Evolutionary conservation across 2,888 invertebrate genomes (phyloP), one percentile per base, ranked within the genome.

Genomic region (Drosophila lacicola): DNA sequence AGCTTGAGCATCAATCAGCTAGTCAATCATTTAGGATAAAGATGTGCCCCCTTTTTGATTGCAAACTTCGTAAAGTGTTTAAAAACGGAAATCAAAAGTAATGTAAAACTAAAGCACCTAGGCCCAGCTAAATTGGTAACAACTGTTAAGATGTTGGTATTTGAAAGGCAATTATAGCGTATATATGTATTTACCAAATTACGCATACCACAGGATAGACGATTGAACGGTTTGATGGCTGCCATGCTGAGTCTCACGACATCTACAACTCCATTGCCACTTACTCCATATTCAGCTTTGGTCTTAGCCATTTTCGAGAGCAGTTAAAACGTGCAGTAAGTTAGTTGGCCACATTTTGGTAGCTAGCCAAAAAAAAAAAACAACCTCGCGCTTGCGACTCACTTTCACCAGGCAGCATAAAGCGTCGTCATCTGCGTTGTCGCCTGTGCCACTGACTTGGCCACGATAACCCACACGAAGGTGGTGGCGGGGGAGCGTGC

Each of bases 391-490:
- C 25, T 17, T 34, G 42, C 33, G 37, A 45, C 44, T 65, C 74
- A 71, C 70, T 71, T 71, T 71, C 70, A 73, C 73, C 74, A 46
- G n/a, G 39, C 21, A 9, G 34, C 29, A 29, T 29, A 8, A 29
- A 41, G 25, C 46, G 11, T 19, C 45, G 45, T 44, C 54, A 17
- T 39, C 34, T 13, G 36, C 36, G 45, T 29, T 49, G 66, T 46
- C 49, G 51, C 25, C 17, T 49, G 58, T 56, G 71, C 70, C 45
- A 44, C 47, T 49, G 65, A 65, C 57, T 72, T 57, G 70, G 49
- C 65, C 64, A 72, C 64, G 56, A 56, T 71, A 70, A 61, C 58
- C 73, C 53, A 72, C 63, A 64, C 42, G 65, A 50, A 47, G 39
- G 25, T 13, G 36, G 1, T 29, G 29, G 8, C 10, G 55, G 51